A percentile compares a stretch with the other conserved stretches of the same genome.
Evolutionary conservation across 2,113 vertebrate genomes (phyloP).

Genomic region (Hipposideros armiger): DNA sequence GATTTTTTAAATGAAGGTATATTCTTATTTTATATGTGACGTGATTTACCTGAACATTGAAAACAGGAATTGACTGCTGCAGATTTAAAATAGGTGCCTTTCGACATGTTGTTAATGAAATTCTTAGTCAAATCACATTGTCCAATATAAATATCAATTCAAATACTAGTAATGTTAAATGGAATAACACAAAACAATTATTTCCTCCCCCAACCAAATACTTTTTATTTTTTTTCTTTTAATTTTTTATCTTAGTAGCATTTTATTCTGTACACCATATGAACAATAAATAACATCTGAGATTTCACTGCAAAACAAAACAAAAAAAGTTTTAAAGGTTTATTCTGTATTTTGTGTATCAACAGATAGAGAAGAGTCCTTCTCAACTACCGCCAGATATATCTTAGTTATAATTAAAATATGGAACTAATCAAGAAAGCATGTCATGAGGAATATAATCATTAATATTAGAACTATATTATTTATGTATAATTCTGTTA

Average conservation of each 20-base stretch:
- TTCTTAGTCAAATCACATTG: background rate
- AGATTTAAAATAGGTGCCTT: background rate
- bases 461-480: background rate
- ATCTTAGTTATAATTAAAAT: conserved; percentile 2
- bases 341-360: background rate
- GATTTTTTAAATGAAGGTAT: background rate
- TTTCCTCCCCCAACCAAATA: background rate
- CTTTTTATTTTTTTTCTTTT: background rate
- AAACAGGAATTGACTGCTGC: background rate
- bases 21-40: background rate
- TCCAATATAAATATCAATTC: conserved; percentile 8
- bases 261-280: background rate
- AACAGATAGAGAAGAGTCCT: background rate
- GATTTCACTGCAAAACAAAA: background rate
- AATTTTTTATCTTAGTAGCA: background rate
- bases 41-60: background rate
- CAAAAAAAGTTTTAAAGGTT: background rate
- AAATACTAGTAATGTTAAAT: background rate
- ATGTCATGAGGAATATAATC: background rate
- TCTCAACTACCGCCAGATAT: background rate
- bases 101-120: background rate
- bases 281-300: background rate
- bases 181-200: background rate
- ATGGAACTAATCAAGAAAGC: background rate
- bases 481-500: background rate